Percentiles rank a stretch among this genome's conserved stretches.
phyloP scores from a whole-genome alignment of 2,113 vertebrate species.

The Fregata magnificens region DNA sequence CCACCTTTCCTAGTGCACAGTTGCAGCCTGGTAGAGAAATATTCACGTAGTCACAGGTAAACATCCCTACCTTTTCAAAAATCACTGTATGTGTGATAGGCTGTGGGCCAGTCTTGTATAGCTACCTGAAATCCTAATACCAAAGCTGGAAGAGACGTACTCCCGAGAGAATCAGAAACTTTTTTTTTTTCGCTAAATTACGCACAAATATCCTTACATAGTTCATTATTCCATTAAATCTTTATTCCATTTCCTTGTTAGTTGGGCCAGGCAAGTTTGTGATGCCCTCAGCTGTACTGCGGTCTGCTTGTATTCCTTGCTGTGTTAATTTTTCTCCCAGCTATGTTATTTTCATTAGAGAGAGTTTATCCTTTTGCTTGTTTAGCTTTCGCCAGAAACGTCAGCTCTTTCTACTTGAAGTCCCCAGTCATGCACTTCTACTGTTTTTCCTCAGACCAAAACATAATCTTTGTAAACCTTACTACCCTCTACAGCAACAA shows the following conservation, averaged over 20 bases:
- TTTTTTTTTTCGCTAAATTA: background rate
- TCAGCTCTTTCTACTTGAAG: slow-evolving; percentile 24
- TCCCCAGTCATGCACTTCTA: background rate
- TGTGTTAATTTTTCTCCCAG: background rate
- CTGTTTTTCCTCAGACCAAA: slow-evolving; percentile 36
- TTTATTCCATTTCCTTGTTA: background rate
- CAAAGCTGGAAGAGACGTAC: background rate
- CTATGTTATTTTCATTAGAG: background rate
- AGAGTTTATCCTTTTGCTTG: background rate
- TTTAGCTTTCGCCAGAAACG: slow-evolving; percentile 5
- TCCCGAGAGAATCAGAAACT: background rate
- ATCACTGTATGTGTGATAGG: background rate
- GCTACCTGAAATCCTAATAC: background rate
- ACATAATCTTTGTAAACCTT: slow-evolving; percentile 32
- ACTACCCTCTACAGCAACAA: slow-evolving; percentile 27
- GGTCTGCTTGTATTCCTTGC: background rate
- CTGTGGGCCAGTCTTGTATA: background rate
- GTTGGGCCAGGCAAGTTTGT: background rate
- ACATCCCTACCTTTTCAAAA: background rate
- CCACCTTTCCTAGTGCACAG: background rate
- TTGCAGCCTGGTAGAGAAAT: background rate
- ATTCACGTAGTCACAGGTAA: background rate
- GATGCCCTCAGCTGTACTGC: background rate
- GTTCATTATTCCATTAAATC: background rate
- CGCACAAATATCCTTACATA: background rate